These are phyloP conservation scores for Pseudanteris insignis DNA, from an alignment of 2,888 invertebrate species.

Conservation along the genomic window DNA sequence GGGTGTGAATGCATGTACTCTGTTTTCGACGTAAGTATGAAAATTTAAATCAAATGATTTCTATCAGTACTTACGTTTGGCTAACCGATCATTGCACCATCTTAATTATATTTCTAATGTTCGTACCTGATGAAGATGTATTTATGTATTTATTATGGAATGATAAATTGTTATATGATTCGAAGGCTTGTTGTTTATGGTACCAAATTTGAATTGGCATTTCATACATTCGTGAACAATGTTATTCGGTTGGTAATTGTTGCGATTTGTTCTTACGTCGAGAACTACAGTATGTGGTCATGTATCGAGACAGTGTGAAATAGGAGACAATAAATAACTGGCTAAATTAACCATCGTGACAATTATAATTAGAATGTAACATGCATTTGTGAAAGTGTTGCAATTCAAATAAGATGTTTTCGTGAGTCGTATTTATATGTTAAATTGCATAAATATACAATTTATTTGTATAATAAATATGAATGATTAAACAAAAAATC, in stretches of 20 bases:
- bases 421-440: no score
- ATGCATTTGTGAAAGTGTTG: conserved; percentile 16
- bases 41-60: conserved; percentile 4
- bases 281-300: no score
- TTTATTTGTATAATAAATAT: background rate
- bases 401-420: no score
- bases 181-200: no score
- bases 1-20: conserved; percentile 11
- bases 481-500: no score
- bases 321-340: conserved; percentile 23
- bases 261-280: no score
- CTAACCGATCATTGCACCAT: no score
- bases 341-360: background rate
- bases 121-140: conserved; percentile 14
- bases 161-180: no score
- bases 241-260: no score
- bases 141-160: background rate
- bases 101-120: conserved; percentile 1
- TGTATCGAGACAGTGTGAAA: no score
- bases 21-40: conserved; percentile 16
- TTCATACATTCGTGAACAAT: no score
- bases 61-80: background rate
- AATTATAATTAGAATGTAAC: conserved; percentile 13
- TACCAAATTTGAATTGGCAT: no score
- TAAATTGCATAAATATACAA: background rate